phyloP scores from a whole-genome alignment of 2,797 vertebrate species.

The Moxostoma hubbsi region DNA sequence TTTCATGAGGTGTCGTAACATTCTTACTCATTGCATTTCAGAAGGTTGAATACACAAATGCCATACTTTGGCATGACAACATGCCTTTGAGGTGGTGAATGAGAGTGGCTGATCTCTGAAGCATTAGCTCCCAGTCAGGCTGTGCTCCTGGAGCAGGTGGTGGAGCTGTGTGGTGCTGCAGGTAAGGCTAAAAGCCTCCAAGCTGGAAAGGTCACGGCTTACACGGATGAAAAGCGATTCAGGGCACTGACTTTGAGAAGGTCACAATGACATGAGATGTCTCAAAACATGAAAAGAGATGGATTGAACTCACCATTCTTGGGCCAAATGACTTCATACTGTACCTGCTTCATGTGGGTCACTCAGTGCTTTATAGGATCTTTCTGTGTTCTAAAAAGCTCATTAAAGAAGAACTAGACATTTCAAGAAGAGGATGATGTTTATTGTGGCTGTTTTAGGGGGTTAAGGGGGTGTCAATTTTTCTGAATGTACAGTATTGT shows the following conservation, averaged over 20 bases:
- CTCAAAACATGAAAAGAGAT: slow-evolving; percentile 44
- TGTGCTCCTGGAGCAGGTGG: slow-evolving; percentile 56
- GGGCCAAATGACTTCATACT: slow-evolving; percentile 3
- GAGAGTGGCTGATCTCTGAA: slow-evolving; percentile 50
- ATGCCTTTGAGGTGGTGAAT: slow-evolving; percentile 31
- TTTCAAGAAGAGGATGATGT: neutral
- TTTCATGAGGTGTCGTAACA: slow-evolving; percentile 18
- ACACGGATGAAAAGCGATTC: slow-evolving; percentile 61
- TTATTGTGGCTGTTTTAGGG: slow-evolving; percentile 5
- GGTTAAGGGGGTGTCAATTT: neutral
- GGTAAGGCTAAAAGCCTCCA: slow-evolving; percentile 57
- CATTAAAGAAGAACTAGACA: slow-evolving; percentile 1
- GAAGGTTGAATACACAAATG: slow-evolving; percentile 45
- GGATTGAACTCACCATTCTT: slow-evolving; percentile 13
- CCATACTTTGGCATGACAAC: neutral
- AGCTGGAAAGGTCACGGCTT: slow-evolving; percentile 60
- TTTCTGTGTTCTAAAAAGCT: neutral
- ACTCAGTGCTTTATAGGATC: neutral
- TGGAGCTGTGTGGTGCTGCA: slow-evolving; percentile 58
- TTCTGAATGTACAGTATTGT: neutral
- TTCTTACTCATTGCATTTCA: slow-evolving; percentile 26
- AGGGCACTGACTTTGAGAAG: slow-evolving; percentile 58
- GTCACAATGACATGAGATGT: slow-evolving; percentile 57
- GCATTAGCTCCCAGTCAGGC: slow-evolving; percentile 43
- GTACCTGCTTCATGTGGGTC: slow-evolving; percentile 19